Evolutionary conservation across 2,113 vertebrate species (phyloP).

Genomic region (Perognathus longimembris): DNA sequence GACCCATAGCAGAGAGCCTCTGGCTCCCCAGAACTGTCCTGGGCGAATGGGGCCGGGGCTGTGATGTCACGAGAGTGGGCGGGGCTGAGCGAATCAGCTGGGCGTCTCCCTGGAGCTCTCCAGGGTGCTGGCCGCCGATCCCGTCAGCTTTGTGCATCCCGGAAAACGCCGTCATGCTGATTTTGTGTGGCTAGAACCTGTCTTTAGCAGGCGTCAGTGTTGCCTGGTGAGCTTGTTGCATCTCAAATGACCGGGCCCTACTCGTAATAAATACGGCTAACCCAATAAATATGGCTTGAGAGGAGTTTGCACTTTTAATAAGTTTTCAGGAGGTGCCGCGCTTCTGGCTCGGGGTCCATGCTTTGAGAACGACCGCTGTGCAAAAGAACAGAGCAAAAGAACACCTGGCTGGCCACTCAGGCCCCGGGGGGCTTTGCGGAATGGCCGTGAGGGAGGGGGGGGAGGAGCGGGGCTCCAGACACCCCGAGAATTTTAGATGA

Average conservation of each 20-base stretch:
- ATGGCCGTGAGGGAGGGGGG: not conserved
- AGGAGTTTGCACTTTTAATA: not conserved
- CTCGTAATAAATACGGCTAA: not conserved
- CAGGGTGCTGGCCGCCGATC: conserved; percentile 25
- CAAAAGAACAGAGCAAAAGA: not conserved
- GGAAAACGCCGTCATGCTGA: not conserved
- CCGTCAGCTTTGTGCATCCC: not conserved
- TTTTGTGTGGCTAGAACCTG: not conserved
- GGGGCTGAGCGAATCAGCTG: not conserved
- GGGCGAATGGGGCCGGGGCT: not conserved
- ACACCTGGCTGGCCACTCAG: not conserved
- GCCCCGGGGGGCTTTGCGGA: not conserved
- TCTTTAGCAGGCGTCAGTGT: not conserved
- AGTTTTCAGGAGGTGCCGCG: not conserved
- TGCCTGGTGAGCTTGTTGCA: not conserved
- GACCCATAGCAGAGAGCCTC: not conserved
- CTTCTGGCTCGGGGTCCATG: not conserved
- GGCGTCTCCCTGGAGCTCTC: conserved; percentile 33
- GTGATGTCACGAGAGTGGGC: not conserved
- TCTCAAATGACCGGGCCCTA: not conserved
- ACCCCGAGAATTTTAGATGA: not conserved
- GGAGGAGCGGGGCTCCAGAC: not conserved
- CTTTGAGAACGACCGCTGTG: not conserved
- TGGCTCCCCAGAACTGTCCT: not conserved
- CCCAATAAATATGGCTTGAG: not conserved